Conservation (phyloP, 2,888 invertebrate genomes). For the Himalopsyche tibetana region DNA sequence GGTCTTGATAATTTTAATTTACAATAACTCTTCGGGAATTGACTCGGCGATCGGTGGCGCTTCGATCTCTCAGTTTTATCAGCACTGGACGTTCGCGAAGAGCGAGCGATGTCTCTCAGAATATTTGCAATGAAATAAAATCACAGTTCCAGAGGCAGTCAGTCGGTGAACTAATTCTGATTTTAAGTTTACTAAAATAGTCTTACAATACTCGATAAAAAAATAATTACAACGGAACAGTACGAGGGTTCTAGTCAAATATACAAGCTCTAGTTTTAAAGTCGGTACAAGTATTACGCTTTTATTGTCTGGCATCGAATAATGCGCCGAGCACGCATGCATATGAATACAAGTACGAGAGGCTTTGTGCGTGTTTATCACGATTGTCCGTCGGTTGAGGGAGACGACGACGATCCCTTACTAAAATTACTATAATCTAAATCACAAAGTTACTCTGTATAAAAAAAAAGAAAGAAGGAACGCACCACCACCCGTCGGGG, state of each 20-base stretch:
- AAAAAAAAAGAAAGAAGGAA: constrained; percentile 1
- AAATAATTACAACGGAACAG: constrained; percentile 18
- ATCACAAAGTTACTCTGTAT: constrained; percentile 41
- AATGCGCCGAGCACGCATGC: constrained; percentile 1
- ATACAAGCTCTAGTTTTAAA: constrained; percentile 39
- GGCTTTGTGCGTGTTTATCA: constrained; percentile 39
- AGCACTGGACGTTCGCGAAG: constrained; percentile 12
- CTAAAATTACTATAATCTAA: constrained; percentile 39
- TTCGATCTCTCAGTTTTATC: constrained; percentile 27
- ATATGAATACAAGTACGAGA: constrained; percentile 30
- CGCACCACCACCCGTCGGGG: not conserved
- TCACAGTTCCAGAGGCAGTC: constrained; percentile 43
- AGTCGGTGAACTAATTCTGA: constrained; percentile 40
- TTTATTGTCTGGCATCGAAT: constrained; percentile 42
- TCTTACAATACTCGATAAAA: constrained; percentile 35
- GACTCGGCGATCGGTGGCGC: not conserved
- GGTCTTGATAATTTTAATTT: constrained; percentile 22
- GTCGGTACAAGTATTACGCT: constrained; percentile 24
- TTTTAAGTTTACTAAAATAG: constrained; percentile 20
- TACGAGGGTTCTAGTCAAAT: constrained; percentile 27
- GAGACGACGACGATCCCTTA: constrained; percentile 22
- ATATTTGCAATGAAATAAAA: constrained; percentile 30
- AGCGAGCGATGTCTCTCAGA: constrained; percentile 31
- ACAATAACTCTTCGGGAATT: not conserved
- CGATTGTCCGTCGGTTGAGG: constrained; percentile 31